Evolutionary conservation across 2,888 invertebrate genomes (phyloP).

Genomic region (Parapristionchus giblindavisi): DNA sequence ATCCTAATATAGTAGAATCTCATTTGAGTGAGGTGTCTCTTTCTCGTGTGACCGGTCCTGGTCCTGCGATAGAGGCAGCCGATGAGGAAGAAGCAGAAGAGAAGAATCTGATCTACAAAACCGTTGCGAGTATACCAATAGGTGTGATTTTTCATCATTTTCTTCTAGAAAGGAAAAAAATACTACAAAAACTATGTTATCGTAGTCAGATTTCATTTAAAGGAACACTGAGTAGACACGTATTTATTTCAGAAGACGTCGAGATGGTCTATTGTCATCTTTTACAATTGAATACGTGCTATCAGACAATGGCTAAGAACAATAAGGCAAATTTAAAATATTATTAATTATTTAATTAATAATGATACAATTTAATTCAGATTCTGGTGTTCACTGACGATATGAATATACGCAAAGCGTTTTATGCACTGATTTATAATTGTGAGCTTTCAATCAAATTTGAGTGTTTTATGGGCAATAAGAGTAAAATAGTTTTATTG

Average conservation of each 20-base stretch:
- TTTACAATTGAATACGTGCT: conserved; percentile 49
- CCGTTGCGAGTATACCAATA: conserved; percentile 30
- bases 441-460: conserved; percentile 46
- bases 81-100: conserved; percentile 27
- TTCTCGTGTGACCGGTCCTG: conserved; percentile 14
- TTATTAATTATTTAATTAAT: neutral
- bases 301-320: conserved; percentile 52
- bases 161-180: too few species aligned
- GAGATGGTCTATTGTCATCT: conserved; percentile 50
- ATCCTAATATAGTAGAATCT: too few species aligned
- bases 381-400: conserved; percentile 48
- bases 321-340: conserved; percentile 39
- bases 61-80: conserved; percentile 22
- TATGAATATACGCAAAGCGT: conserved; percentile 50
- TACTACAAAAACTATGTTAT: too few species aligned
- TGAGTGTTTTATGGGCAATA: conserved; percentile 38
- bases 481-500: neutral
- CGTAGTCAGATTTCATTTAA: neutral
- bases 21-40: conserved; percentile 26
- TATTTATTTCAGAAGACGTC: conserved; percentile 43
- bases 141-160: too few species aligned
- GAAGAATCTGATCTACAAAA: conserved; percentile 28
- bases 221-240: neutral
- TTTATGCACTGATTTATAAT: conserved; percentile 50
- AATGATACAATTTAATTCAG: neutral